Evolutionary conservation across 1,140 invertebrate genomes (phyloP).

Genomic region (Druon quercuslanigerum): DNA sequence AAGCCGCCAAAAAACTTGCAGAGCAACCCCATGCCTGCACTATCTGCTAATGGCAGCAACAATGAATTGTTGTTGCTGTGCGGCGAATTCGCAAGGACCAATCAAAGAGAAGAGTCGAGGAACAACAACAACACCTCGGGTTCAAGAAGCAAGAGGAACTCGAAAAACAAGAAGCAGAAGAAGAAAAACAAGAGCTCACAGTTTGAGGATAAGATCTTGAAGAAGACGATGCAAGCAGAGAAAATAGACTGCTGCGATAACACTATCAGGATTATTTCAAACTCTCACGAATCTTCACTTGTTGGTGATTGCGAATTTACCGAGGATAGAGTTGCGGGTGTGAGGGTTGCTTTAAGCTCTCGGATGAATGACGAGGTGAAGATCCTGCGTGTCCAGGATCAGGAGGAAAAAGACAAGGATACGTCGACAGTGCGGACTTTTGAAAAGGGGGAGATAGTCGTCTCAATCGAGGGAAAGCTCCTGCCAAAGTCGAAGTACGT

Average conservation of each 20-base stretch:
- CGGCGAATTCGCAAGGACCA: conserved; percentile 68
- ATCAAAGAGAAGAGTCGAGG: conserved; percentile 49
- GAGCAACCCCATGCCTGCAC: conserved; percentile 77
- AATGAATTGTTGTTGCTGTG: conserved; percentile 53
- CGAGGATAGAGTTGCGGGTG: conserved; percentile 72
- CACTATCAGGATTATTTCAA: background rate
- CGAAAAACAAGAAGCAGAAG: conserved; percentile 42
- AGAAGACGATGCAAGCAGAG: background rate
- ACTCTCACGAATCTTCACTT: background rate
- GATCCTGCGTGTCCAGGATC: conserved; percentile 34
- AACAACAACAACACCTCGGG: conserved; percentile 20
- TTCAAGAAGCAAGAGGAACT: conserved; percentile 43
- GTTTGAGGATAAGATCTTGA: conserved; percentile 31
- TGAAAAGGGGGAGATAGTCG: conserved; percentile 70
- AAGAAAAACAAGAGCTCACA: too few species aligned
- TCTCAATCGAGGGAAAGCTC: conserved; percentile 69
- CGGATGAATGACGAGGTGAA: conserved; percentile 57
- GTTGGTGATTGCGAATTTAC: conserved; percentile 68
- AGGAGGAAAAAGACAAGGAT: conserved; percentile 52
- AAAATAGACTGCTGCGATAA: background rate
- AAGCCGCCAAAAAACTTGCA: conserved; percentile 77
- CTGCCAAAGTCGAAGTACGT: conserved; percentile 56
- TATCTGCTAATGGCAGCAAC: conserved; percentile 74
- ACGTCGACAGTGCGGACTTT: conserved; percentile 58
- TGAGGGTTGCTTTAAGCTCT: conserved; percentile 75